A percentile compares a stretch with the other conserved stretches of the same genome.
These are phyloP conservation scores for Trichonephila clavata DNA, from an alignment of 1,140 invertebrate genomes.

Conservation along the genomic window DNA sequence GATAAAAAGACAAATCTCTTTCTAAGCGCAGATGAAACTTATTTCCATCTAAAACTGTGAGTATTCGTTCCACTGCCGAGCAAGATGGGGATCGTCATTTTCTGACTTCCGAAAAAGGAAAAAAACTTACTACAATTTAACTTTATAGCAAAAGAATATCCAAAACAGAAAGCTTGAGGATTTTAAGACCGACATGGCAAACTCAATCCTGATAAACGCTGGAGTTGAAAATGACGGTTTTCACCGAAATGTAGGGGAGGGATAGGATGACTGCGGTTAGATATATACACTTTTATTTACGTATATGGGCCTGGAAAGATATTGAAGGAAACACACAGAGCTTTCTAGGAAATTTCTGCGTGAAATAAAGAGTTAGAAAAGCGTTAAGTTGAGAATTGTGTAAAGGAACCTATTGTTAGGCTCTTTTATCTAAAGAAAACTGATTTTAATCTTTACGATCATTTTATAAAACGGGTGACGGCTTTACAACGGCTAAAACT, in stretches of 20 bases:
- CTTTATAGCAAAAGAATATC: slow-evolving; percentile 29
- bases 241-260: neutral
- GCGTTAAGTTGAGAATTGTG: neutral
- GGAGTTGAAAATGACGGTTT: slow-evolving; percentile 45
- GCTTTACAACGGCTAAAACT: neutral
- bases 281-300: slow-evolving; percentile 51
- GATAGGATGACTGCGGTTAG: slow-evolving; percentile 22
- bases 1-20: neutral
- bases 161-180: slow-evolving; percentile 29
- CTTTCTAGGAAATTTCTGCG: neutral
- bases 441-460: slow-evolving; percentile 33
- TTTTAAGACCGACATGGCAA: slow-evolving; percentile 55
- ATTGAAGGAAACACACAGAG: neutral
- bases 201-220: slow-evolving; percentile 37
- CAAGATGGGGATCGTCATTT: slow-evolving; percentile 34
- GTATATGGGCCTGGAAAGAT: neutral
- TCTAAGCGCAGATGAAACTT: neutral
- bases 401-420: neutral
- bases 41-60: slow-evolving; percentile 43
- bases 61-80: slow-evolving; percentile 7
- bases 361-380: neutral
- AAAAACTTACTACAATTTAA: slow-evolving; percentile 40
- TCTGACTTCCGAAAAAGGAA: slow-evolving; percentile 47
- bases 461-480: neutral
- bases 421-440: neutral